These are phyloP conservation scores for Oreochromis aureus DNA, from an alignment of 2,113 vertebrate genomes.

Conservation along the genomic window DNA sequence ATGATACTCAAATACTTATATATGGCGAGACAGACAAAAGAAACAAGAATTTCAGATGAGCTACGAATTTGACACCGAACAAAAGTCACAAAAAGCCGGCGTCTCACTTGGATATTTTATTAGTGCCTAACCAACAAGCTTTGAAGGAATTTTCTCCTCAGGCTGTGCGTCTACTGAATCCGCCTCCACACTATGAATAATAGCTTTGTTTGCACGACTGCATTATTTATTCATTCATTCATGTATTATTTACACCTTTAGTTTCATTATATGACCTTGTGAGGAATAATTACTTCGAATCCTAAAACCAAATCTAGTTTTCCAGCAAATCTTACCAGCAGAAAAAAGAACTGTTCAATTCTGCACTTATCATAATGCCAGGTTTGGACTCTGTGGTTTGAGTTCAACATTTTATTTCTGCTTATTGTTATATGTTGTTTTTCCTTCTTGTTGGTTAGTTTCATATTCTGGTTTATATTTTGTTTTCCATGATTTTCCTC, in stretches of 20 bases:
- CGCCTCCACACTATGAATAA: neutral
- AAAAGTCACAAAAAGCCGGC: neutral
- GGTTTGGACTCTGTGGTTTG: neutral
- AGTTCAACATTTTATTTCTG: neutral
- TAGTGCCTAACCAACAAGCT: neutral
- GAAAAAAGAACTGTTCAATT: neutral
- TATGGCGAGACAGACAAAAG: neutral
- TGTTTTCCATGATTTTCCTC: neutral
- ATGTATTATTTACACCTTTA: neutral
- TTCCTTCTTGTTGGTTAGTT: neutral
- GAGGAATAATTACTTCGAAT: neutral
- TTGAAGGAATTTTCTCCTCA: neutral
- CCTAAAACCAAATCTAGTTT: neutral
- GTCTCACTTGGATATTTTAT: neutral
- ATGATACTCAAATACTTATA: neutral
- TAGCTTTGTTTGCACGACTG: neutral
- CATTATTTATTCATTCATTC: neutral
- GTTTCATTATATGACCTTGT: neutral
- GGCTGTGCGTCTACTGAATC: neutral
- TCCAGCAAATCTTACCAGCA: neutral
- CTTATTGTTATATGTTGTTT: neutral
- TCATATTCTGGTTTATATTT: neutral
- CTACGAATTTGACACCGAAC: neutral
- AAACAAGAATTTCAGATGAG: neutral
- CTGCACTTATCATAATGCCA: neutral